Conservation (phyloP, 2,113 vertebrate genomes). For the Psammodynastes pulverulentus region DNA sequence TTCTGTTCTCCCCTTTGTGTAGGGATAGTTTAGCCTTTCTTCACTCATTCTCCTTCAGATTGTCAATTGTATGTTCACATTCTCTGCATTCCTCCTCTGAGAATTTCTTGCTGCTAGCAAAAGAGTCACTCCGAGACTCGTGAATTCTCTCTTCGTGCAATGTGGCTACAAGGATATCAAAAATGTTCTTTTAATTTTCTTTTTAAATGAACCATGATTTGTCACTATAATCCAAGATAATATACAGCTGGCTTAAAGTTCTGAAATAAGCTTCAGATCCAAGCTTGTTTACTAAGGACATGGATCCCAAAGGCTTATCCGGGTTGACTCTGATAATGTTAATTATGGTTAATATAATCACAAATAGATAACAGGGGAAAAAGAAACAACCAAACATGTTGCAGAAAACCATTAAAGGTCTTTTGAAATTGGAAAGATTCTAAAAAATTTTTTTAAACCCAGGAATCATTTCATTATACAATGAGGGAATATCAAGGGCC, state of each 20-base stretch:
- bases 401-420: background rate
- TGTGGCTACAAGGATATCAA: background rate
- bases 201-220: background rate
- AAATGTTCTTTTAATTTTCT: background rate
- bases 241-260: background rate
- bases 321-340: background rate
- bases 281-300: background rate
- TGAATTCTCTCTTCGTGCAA: background rate
- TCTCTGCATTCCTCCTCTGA: background rate
- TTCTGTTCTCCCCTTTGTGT: background rate
- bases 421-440: background rate
- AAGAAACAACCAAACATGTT: background rate
- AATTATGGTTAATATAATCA: background rate
- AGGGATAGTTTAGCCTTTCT: background rate
- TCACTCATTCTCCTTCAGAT: background rate
- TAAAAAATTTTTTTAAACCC: background rate
- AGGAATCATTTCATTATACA: background rate
- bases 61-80: background rate
- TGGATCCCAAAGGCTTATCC: background rate
- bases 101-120: background rate
- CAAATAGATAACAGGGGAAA: background rate
- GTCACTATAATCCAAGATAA: background rate
- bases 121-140: background rate
- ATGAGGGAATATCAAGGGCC: background rate
- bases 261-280: background rate